These are phyloP conservation scores for Coranthus polyacanthus DNA, from an alignment of 2,797 vertebrate genomes.

Conservation along the genomic window DNA sequence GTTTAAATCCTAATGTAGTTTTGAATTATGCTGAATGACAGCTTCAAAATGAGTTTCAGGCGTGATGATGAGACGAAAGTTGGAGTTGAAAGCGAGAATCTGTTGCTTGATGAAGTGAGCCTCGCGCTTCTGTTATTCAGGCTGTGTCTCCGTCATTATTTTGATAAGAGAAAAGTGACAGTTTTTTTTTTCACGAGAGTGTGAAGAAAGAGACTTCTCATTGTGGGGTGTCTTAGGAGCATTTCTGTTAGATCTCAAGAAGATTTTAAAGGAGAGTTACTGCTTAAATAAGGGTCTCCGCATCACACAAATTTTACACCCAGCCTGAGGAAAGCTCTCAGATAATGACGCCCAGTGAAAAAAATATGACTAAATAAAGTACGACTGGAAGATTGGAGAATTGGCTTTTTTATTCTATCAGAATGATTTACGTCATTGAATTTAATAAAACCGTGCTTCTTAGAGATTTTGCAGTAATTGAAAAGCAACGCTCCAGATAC, in stretches of 20 bases:
- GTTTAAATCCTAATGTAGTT: conserved; percentile 15
- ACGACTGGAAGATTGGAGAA: conserved; percentile 9
- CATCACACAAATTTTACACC: background rate
- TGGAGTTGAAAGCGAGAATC: conserved; percentile 35
- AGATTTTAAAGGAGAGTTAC: conserved; percentile 23
- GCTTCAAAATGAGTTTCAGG: conserved; percentile 46
- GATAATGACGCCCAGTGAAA: conserved; percentile 42
- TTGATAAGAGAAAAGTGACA: conserved; percentile 25
- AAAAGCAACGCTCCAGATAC: conserved; percentile 13
- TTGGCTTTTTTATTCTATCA: background rate
- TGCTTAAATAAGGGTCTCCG: conserved; percentile 16
- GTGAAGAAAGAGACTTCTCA: conserved; percentile 42
- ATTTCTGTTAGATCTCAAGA: conserved; percentile 31
- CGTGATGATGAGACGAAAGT: conserved; percentile 38
- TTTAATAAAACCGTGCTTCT: conserved; percentile 4
- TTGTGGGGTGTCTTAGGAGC: conserved; percentile 31
- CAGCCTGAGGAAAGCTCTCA: conserved; percentile 21
- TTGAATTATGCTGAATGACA: conserved; percentile 53
- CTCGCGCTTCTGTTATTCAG: conserved; percentile 58
- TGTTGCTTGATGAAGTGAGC: conserved; percentile 38
- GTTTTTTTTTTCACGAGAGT: conserved; percentile 43
- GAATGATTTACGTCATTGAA: conserved; percentile 21
- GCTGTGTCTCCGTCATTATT: conserved; percentile 55
- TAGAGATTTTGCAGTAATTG: conserved; percentile 11
- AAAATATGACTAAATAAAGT: background rate